phyloP scores from a whole-genome alignment of 2,797 vertebrate species.

The Pyrocephalus nanus region DNA sequence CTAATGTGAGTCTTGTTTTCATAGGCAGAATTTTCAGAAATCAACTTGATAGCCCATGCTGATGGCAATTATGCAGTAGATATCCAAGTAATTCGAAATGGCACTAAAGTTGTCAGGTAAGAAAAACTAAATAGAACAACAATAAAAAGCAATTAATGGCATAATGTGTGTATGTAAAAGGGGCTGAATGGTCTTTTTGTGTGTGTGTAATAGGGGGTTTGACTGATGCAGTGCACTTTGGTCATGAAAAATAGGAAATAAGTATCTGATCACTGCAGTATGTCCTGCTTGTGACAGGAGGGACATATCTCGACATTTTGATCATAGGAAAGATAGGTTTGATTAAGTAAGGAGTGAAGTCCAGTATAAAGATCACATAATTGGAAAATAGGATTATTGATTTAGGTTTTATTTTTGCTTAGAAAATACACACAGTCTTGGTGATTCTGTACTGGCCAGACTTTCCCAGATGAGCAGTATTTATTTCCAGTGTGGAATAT shows the following conservation, averaged over 20 bases:
- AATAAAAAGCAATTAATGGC: not conserved
- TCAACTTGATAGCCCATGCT: slow-evolving; percentile 92
- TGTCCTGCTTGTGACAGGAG: not conserved
- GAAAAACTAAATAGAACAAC: not conserved
- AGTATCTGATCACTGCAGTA: not conserved
- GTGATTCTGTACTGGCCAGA: not conserved
- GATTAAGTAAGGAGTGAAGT: not conserved
- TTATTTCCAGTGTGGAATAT: not conserved
- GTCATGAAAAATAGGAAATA: not conserved
- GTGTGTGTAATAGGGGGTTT: not conserved
- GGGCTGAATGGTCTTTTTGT: not conserved
- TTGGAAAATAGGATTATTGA: not conserved
- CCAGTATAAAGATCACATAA: not conserved
- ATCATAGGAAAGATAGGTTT: not conserved
- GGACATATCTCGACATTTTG: not conserved
- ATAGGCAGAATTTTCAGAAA: slow-evolving; percentile 95
- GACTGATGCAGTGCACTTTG: fast-evolving
- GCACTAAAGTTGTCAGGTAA: slow-evolving; percentile 91
- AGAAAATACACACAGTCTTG: not conserved
- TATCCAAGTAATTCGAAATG: slow-evolving; percentile 90
- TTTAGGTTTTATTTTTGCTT: not conserved
- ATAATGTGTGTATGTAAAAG: not conserved
- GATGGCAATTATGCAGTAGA: slow-evolving; percentile 93
- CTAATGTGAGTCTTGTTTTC: slow-evolving; percentile 33
- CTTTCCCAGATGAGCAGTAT: not conserved